Evolutionary conservation across 1,140 invertebrate genomes (phyloP).

Genomic region (Agrilus planipennis): DNA sequence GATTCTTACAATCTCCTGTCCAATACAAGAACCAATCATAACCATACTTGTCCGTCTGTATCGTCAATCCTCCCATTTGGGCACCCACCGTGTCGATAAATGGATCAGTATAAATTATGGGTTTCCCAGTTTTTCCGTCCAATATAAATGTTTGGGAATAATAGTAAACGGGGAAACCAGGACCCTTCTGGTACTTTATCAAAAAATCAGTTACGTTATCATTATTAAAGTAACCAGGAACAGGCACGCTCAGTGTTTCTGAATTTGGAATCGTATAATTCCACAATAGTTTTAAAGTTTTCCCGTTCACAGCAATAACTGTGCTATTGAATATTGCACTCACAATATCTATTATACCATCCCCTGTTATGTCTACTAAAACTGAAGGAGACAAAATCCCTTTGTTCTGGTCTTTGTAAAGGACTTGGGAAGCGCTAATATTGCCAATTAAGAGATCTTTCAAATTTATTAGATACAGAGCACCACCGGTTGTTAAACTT

Average conservation of each 20-base stretch:
- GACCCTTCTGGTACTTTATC: slow-evolving; percentile 55
- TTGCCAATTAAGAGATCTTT: slow-evolving; percentile 17
- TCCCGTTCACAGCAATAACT: slow-evolving; percentile 60
- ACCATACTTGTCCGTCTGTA: slow-evolving; percentile 50
- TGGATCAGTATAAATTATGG: slow-evolving; percentile 45
- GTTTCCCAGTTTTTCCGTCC: slow-evolving; percentile 55
- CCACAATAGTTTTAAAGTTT: slow-evolving; percentile 55
- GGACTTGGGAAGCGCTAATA: slow-evolving; percentile 16
- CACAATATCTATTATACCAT: slow-evolving; percentile 62
- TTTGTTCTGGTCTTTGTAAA: slow-evolving; percentile 36
- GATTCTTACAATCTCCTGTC: slow-evolving; percentile 51
- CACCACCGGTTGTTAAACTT: slow-evolving; percentile 58
- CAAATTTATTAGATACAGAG: slow-evolving; percentile 34
- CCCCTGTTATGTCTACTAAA: slow-evolving; percentile 61
- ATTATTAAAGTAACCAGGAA: slow-evolving; percentile 69
- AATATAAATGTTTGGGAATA: slow-evolving; percentile 54
- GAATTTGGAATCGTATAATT: slow-evolving; percentile 53
- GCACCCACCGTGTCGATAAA: slow-evolving; percentile 51
- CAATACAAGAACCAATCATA: slow-evolving; percentile 68
- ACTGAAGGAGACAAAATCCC: slow-evolving; percentile 56
- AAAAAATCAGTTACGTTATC: slow-evolving; percentile 75
- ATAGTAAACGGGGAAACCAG: slow-evolving; percentile 33
- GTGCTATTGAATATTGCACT: slow-evolving; percentile 59
- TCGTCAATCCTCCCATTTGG: slow-evolving; percentile 52
- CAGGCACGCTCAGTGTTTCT: slow-evolving; percentile 57